phyloP scores from a whole-genome alignment of 2,888 invertebrate genomes.

The Idaea straminata region DNA sequence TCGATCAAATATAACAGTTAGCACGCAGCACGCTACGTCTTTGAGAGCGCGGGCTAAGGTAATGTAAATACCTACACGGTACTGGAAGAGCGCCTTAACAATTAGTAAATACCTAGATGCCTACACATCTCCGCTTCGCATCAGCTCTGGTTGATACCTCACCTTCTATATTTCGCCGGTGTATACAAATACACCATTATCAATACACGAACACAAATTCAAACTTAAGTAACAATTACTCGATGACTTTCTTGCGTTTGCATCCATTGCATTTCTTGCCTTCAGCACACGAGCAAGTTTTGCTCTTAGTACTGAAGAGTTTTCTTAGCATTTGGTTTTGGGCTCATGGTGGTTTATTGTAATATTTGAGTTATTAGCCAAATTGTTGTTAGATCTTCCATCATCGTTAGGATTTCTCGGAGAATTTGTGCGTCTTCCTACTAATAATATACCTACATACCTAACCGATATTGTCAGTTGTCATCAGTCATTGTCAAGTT shows the following conservation, averaged over 20 bases:
- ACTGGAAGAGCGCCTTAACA: too few species aligned
- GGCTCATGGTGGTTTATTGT: constrained; percentile 7
- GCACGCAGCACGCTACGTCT: too few species aligned
- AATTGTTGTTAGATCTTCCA: constrained; percentile 18
- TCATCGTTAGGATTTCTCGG: not conserved
- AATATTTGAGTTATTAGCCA: constrained; percentile 18
- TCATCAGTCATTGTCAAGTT: not conserved
- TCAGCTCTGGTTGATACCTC: constrained; percentile 8
- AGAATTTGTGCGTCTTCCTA: not conserved
- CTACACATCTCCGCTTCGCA: not conserved
- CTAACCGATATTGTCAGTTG: not conserved
- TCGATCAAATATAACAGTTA: too few species aligned
- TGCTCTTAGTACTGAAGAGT: constrained; percentile 28
- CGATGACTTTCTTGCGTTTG: constrained; percentile 29
- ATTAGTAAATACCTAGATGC: not conserved
- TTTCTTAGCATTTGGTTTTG: constrained; percentile 37
- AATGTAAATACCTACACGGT: too few species aligned
- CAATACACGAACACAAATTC: constrained; percentile 18
- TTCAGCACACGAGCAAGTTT: constrained; percentile 33
- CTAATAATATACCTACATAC: not conserved
- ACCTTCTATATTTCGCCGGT: constrained; percentile 42
- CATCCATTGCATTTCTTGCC: constrained; percentile 30
- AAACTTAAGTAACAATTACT: constrained; percentile 33
- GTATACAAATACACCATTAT: constrained; percentile 34
- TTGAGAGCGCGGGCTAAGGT: too few species aligned